These are phyloP conservation scores for Mastomys natalensis DNA, from an alignment of 2,113 vertebrate genomes.

Conservation along the genomic window DNA sequence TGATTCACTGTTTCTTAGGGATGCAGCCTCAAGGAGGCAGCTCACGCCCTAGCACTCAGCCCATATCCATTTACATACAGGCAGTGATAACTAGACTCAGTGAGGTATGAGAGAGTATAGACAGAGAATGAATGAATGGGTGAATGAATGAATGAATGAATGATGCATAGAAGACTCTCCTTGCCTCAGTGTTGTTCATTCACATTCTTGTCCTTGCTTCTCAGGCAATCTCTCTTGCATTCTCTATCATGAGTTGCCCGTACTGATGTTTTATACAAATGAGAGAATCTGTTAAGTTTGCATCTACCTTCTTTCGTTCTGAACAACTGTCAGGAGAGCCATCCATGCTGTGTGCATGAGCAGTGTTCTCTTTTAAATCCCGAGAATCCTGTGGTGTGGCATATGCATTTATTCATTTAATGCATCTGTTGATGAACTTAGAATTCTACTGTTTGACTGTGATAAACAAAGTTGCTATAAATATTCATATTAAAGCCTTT, in stretches of 20 bases:
- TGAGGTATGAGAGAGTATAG: too few relatives aligned
- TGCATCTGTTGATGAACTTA: not conserved
- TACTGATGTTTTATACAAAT: not conserved
- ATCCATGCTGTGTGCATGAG: not conserved
- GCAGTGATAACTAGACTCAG: too few relatives aligned
- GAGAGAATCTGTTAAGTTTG: not conserved
- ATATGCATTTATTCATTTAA: not conserved
- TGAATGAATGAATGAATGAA: not conserved
- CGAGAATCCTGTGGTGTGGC: not conserved
- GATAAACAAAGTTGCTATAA: not conserved
- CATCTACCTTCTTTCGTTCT: conserved; percentile 21
- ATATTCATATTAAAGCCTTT: conserved; percentile 9
- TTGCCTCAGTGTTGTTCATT: too few relatives aligned
- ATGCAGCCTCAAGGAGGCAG: too few relatives aligned
- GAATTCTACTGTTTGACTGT: not conserved
- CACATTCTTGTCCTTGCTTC: not conserved
- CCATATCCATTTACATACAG: too few relatives aligned
- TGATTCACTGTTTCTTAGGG: not conserved
- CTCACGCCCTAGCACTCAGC: not conserved
- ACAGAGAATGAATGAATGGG: too few relatives aligned
- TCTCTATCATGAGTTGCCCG: not conserved
- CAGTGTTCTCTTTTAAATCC: not conserved
- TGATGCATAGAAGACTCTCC: not conserved
- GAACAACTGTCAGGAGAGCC: not conserved
- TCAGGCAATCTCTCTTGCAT: not conserved